Evolutionary conservation across 1,140 invertebrate species (phyloP), one percentile per base, ranked within the genome.

Genomic region (Solenopsis invicta): DNA sequence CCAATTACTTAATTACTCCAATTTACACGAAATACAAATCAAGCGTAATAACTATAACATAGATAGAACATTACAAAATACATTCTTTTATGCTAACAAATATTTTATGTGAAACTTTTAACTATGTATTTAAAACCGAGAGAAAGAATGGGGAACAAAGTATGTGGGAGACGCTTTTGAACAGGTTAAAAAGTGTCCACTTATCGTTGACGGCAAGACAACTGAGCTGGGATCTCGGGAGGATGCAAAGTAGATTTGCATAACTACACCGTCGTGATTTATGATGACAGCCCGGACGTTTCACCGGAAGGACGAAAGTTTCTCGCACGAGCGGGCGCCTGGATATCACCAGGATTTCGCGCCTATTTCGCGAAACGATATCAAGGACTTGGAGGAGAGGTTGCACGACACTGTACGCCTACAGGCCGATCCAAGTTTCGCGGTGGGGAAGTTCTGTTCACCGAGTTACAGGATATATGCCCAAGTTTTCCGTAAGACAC

Each of bases 181-280:
- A 50, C 48, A 41, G 50, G 24, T 59, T 77, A 78, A 85, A 85
- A 85, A 78, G 82, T 78, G 72, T 66, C 82, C 75, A 85, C 72
- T 78, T 85, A 75, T 85, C 72, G 62, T 78, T 67, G 75, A 67
- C 82, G 75, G 74, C 45, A 48, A 85, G 74, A 78, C 72, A 85
- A 77, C 75, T 54, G 74, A 78, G 74, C 45, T 13, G 16, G 74
- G 21, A 85, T 66, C 74, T 75, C 41, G 16, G 81, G 21, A 13
- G 84, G 34, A 71, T 67, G 54, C 77, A 62, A 81, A 54, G 67
- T 66, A 77, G 67, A 92, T 93, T 92, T 93, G 89, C 92, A 92
- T 93, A 93, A 90, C 81, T 72, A 82, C 37, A 77, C 61, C 56
- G 48, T 45, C 16, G 69, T 88, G 91, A 92, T 92, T 92, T 90